Conservation (phyloP, 2,113 vertebrate species). For the Paracanthobrama guichenoti region DNA sequence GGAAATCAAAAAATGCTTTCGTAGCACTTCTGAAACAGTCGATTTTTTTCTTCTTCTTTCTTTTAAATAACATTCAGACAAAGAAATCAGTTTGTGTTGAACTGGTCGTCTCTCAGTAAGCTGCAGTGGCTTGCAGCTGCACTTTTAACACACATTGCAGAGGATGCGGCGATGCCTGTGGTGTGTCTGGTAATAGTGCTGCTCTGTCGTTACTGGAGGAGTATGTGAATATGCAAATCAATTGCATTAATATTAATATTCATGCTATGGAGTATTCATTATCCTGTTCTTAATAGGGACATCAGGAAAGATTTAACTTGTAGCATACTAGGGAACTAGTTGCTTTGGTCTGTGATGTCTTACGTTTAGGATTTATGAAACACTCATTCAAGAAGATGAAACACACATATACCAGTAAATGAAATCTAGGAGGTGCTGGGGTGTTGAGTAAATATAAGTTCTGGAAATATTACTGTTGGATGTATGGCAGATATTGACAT, state of each 20-base stretch:
- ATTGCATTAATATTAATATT: background rate
- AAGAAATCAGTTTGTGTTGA: conserved; percentile 24
- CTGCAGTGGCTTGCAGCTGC: conserved; percentile 47
- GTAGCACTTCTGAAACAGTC: conserved; percentile 26
- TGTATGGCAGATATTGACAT: conserved; percentile 17
- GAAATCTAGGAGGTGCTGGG: background rate
- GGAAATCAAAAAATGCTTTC: background rate
- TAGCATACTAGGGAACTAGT: background rate
- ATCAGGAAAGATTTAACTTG: background rate
- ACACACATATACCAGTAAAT: background rate
- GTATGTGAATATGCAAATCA: background rate
- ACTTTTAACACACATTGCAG: conserved; percentile 56
- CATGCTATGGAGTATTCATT: background rate
- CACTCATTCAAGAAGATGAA: background rate
- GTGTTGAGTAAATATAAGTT: conserved; percentile 33
- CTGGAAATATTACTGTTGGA: conserved; percentile 5
- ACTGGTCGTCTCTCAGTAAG: conserved; percentile 49
- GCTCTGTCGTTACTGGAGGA: background rate
- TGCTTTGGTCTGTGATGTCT: conserved; percentile 3
- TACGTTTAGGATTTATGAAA: background rate
- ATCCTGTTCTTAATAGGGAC: background rate
- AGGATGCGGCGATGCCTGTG: conserved; percentile 50
- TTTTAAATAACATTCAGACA: background rate
- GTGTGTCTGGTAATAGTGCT: conserved; percentile 18
- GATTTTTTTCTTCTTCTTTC: background rate